Percentiles rank a stretch among this genome's conserved stretches.
These are phyloP conservation scores for Trematomus bernacchii DNA, from an alignment of 2,797 vertebrate species.

Conservation along the genomic window DNA sequence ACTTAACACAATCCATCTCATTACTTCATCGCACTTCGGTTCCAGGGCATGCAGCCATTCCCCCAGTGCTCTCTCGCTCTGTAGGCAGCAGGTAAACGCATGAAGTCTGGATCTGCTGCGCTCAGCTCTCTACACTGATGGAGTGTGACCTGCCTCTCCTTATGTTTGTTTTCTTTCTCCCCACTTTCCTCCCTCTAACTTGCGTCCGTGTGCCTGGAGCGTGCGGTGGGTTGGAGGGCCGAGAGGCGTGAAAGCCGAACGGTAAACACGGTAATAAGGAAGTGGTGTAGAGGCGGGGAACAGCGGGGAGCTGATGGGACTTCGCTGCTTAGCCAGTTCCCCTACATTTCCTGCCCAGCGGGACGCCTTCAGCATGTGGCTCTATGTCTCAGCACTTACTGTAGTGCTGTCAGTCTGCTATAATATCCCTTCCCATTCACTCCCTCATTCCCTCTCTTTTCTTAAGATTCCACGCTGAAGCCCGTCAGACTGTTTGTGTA, in stretches of 20 bases:
- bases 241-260: constrained; percentile 91
- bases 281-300: constrained; percentile 93
- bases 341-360: constrained; percentile 96
- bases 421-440: constrained; percentile 81
- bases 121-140: constrained; percentile 69
- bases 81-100: constrained; percentile 70
- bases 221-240: constrained; percentile 72
- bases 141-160: constrained; percentile 80
- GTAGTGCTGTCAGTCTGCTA: constrained; percentile 77
- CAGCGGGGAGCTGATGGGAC: constrained; percentile 94
- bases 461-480: constrained; percentile 71
- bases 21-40: constrained; percentile 71
- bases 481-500: constrained; percentile 78
- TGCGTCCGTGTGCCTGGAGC: constrained; percentile 66
- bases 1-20: constrained; percentile 79
- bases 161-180: constrained; percentile 84
- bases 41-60: constrained; percentile 53
- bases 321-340: constrained; percentile 91
- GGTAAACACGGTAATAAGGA: constrained; percentile 95
- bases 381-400: constrained; percentile 77
- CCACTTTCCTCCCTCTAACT: constrained; percentile 55
- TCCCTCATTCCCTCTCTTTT: constrained; percentile 74
- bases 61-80: constrained; percentile 37
- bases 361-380: constrained; percentile 89
- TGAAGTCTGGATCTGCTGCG: constrained; percentile 63